Conservation (phyloP, 2,888 invertebrate genomes). For the Hirtodrosophila duncani region DNA sequence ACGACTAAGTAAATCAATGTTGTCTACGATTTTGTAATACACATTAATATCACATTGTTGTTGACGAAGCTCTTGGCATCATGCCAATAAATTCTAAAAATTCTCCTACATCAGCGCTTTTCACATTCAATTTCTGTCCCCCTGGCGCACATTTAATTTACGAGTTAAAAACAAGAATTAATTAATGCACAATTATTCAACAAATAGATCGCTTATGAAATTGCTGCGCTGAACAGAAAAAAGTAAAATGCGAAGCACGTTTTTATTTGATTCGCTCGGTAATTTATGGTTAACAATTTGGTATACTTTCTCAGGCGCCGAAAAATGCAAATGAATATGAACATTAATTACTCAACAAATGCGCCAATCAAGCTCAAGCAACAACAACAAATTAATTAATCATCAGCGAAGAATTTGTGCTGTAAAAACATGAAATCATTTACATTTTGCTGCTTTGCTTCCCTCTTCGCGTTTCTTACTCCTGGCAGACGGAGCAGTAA, state of each 20-base stretch:
- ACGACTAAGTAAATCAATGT: not conserved
- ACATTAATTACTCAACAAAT: slow-evolving; percentile 43
- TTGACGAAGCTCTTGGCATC: too few species aligned
- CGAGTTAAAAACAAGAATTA: too few species aligned
- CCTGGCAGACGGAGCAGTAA: slow-evolving; percentile 34
- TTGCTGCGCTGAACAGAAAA: slow-evolving; percentile 8
- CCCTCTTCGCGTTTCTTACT: too few species aligned
- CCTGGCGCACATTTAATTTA: too few species aligned
- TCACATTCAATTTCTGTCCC: too few species aligned
- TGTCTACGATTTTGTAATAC: too few species aligned
- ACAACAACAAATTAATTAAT: slow-evolving; percentile 58
- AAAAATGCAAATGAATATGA: slow-evolving; percentile 41
- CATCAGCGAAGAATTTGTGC: slow-evolving; percentile 41
- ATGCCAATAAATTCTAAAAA: too few species aligned
- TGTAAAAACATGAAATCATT: slow-evolving; percentile 16
- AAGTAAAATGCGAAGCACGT: slow-evolving; percentile 8
- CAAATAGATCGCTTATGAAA: slow-evolving; percentile 3
- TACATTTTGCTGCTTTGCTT: too few species aligned
- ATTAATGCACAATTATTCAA: slow-evolving; percentile 19
- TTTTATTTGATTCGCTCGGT: slow-evolving; percentile 10
- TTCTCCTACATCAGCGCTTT: too few species aligned
- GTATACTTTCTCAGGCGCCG: too few species aligned
- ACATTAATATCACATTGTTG: too few species aligned
- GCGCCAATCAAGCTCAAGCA: slow-evolving; percentile 17
- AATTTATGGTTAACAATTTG: slow-evolving; percentile 26